Evolutionary conservation across 2,797 vertebrate genomes (phyloP), one percentile per base, ranked within the genome.

Genomic region (Catharus ustulatus): DNA sequence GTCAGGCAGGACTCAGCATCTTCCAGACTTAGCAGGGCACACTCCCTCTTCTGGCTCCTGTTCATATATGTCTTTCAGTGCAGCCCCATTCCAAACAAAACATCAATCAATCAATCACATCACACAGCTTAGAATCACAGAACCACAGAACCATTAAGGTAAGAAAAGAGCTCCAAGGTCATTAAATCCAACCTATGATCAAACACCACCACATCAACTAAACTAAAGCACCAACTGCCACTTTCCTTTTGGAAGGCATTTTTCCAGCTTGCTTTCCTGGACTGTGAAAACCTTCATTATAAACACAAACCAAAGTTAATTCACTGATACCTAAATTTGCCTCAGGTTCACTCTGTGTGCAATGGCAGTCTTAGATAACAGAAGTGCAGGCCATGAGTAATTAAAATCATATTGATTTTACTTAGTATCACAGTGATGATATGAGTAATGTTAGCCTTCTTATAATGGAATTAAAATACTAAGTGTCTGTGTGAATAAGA

Each of bases 391-490:
- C 9, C 34, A 76, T 2, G 15, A 67, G 38, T 75, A 89, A 95
- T 92, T 94, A 96, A 93, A 94, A 92, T 67, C 26, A 66, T 52
- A 92, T 79, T 88, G 92, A 93, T 93, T 91, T 84, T 94, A 23
- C 30, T 81, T 40, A 73, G 49, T 58, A 69, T 94, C 76, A 83
- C 48, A 55, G 48, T 17, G 30, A 54, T 75, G 48, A 62, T 71
- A 45, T 26, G 40, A 82, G 34, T 45, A 62, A 90, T 22, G 38
- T 52, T 62, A 77, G 40, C 51, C 42, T 72, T 87, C 36, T 59
- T 63, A 27, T 7, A 73, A 58, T 10, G n/a, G 49, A 91, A 89
- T 54, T 38, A 87, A 92, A 81, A 84, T 29, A 24, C 40, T 81
- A 80, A 67, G 54, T 75, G 15, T 12, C 17, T 73, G 9, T 32